Base-by-base conservation (phyloP, 92 coral and sea anemone species). In the Phenganax marumi region DNA sequence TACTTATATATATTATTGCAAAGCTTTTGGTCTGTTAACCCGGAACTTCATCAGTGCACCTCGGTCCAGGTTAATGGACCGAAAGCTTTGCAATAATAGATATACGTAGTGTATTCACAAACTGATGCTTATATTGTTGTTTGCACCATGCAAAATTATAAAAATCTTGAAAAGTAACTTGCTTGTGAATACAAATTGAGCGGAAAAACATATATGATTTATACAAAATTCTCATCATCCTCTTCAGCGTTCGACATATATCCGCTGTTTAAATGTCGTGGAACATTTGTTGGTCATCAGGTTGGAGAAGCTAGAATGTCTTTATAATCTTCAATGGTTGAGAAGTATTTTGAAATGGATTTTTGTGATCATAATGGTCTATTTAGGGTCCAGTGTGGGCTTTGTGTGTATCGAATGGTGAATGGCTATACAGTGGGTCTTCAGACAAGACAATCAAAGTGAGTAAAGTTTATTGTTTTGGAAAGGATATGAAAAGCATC, bases 391-490 rank as follows among this genome's bases (percentile, higher is more conserved):
- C 99, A 17, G 97, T 96, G 16, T 96, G 99, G 99, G 93, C 97
- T 10, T 84, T 96, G 80, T 96, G 99, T 83, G 89, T 91, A 23
- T 78, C 83, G 10, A 86, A 96, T 87, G 99, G 99, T 0, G 99
- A 96, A 50, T 91, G 97, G 90, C 87, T 96, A 43, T 96, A 92
- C 84, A 96, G 99, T 85, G 97, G 97, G 17, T 96, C 99, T 11
- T 96, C 99, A 11, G 99, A 96, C 86, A 96, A 96, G 70, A 90
- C 99, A 23, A 96, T 96, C 43, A 96, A 96, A 97, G 99, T 89
- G 73, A 52, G 22, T 52, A 7, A 56, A 72, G 23, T 46, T 21
- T 0, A 8, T 2, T 24, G 0, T 60, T 78, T n/a, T 54, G 69
- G 14, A 23, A 23, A 49, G 23, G 65, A 18, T 18, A 12, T 16